Percentiles rank a stretch among this genome's conserved stretches.
phyloP scores from a whole-genome alignment of 2,113 vertebrate genomes.

The Ptilorrhoa leucosticta region DNA sequence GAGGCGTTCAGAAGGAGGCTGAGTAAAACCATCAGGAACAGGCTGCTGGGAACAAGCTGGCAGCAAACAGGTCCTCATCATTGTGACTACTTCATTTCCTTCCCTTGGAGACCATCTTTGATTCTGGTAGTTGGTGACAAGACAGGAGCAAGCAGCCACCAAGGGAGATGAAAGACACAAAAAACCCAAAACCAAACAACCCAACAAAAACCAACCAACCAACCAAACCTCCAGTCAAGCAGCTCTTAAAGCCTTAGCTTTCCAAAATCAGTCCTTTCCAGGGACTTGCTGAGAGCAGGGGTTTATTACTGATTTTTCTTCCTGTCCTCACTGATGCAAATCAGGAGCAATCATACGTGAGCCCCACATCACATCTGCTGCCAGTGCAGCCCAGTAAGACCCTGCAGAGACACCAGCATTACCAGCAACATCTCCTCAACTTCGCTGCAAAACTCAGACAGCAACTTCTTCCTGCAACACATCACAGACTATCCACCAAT shows the following conservation, averaged over 20 bases:
- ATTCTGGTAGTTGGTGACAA: not conserved
- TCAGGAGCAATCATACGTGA: not conserved
- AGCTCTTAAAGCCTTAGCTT: not conserved
- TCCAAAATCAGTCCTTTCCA: not conserved
- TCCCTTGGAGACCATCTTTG: not conserved
- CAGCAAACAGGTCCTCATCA: not conserved
- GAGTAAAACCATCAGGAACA: not conserved
- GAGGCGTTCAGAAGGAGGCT: not conserved
- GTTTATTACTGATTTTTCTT: not conserved
- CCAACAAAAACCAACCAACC: not conserved
- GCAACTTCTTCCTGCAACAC: not conserved
- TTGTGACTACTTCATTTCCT: not conserved
- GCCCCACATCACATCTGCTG: not conserved
- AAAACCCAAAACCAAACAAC: rapidly evolving
- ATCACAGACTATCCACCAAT: not conserved
- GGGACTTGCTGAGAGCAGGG: not conserved
- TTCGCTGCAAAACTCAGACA: not conserved
- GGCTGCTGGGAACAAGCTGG: not conserved
- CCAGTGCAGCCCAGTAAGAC: not conserved
- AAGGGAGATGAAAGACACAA: not conserved
- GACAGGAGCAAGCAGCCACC: not conserved
- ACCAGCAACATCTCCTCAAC: not conserved
- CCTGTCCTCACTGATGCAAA: not conserved
- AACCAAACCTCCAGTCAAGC: not conserved
- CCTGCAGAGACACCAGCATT: not conserved